Percentiles rank a stretch among this genome's conserved stretches.
Evolutionary conservation across 2,113 vertebrate genomes (phyloP).

Genomic region (Pedetes capensis): DNA sequence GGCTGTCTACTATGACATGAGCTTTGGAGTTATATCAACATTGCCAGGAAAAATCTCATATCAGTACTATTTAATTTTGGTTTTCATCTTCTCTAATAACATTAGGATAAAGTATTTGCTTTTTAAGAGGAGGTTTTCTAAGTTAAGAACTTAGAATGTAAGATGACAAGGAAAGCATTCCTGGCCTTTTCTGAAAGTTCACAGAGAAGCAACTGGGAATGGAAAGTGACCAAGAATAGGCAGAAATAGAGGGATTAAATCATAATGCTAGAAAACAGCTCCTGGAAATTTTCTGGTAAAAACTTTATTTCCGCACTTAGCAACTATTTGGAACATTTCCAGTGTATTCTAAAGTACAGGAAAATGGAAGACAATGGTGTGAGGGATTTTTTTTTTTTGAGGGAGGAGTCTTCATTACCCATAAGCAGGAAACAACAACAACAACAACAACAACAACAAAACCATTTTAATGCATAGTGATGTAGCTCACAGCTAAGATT

Average conservation of each 20-base stretch:
- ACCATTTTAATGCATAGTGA: not conserved
- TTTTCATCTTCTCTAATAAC: constrained; percentile 48
- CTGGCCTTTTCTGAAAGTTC: constrained; percentile 45
- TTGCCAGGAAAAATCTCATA: constrained; percentile 31
- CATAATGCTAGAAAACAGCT: constrained; percentile 52
- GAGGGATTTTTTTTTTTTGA: not conserved
- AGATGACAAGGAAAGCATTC: constrained; percentile 51
- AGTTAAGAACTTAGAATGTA: constrained; percentile 48
- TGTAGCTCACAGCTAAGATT: not conserved
- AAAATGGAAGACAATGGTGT: constrained; percentile 46
- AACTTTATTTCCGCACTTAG: constrained; percentile 58
- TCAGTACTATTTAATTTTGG: constrained; percentile 52
- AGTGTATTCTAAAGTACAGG: constrained; percentile 44
- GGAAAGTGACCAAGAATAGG: constrained; percentile 40
- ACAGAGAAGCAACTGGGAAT: constrained; percentile 26
- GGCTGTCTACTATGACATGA: constrained; percentile 20
- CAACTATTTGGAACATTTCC: constrained; percentile 55
- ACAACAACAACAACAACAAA: too few species aligned
- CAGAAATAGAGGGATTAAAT: constrained; percentile 48
- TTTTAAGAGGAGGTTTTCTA: constrained; percentile 58
- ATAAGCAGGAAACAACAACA: too few species aligned
- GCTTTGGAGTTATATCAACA: constrained; percentile 12
- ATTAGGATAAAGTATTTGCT: not conserved
- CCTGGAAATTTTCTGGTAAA: constrained; percentile 51
- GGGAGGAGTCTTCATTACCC: not conserved